A percentile compares a stretch with the other conserved stretches of the same genome.
Conservation (phyloP, 2,888 invertebrate species). For the Galerucella pusilla region DNA sequence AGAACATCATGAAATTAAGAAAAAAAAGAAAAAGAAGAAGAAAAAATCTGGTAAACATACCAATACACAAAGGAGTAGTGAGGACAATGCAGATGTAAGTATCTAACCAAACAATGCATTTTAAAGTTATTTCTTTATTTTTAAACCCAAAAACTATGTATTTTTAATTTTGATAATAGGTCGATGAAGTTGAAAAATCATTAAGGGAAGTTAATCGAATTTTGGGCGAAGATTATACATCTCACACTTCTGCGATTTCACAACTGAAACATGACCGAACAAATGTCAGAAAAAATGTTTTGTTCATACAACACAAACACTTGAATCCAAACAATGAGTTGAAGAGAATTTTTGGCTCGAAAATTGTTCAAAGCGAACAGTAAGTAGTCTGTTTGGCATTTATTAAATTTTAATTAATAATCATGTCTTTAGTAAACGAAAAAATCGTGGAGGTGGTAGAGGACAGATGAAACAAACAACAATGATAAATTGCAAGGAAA, state of each 20-base stretch:
- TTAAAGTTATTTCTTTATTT: no score
- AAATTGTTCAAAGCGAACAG: constrained; percentile 77
- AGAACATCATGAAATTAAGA: constrained; percentile 65
- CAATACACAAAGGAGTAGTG: constrained; percentile 69
- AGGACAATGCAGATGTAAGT: constrained; percentile 73
- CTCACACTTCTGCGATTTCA: constrained; percentile 41
- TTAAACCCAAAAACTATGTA: no score
- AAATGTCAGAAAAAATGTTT: constrained; percentile 65
- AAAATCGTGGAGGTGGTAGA: constrained; percentile 68
- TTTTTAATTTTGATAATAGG: constrained; percentile 51
- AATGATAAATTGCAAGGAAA: constrained; percentile 76
- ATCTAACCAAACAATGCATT: background rate
- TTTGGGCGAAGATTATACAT: constrained; percentile 68
- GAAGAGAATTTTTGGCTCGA: constrained; percentile 83
- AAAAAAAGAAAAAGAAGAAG: constrained; percentile 73
- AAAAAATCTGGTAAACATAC: constrained; percentile 70
- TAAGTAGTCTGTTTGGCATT: constrained; percentile 40
- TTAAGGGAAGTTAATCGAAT: constrained; percentile 76
- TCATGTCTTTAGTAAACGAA: constrained; percentile 66
- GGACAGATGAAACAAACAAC: constrained; percentile 73
- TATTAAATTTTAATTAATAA: constrained; percentile 1
- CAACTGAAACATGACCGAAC: constrained; percentile 54
- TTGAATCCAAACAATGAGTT: constrained; percentile 85
- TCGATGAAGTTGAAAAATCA: constrained; percentile 76
- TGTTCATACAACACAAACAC: constrained; percentile 76